Evolutionary conservation across 2,888 invertebrate species (phyloP), one percentile per base, ranked within the genome.

Genomic region (Selenia dentaria): DNA sequence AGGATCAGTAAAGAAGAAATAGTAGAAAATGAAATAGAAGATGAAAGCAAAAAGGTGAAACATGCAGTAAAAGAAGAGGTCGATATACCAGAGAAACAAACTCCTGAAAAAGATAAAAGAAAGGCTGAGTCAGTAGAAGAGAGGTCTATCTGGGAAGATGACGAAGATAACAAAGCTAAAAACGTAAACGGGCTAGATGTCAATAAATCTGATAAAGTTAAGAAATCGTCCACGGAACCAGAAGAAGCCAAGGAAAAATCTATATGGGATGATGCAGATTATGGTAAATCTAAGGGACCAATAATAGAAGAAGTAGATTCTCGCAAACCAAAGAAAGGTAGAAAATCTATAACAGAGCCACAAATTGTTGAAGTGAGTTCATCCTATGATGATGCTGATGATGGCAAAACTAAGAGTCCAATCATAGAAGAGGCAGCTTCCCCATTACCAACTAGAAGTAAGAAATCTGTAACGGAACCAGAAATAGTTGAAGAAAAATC

Each of bases 1-100:
- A 84, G 83, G 62, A 78, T 90, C 63, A 81, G 76, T 63, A 90
- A 82, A 63, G 89, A 92, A 79, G 71, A 83, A 28, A 73, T 85
- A 52, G 65, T 85, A 58, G 91, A 92, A 76, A 87, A 83, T 62
- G 80, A 92, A 53, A 70, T 92, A 37, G 89, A 92, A 56, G 91
- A 80, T 13, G 77, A 80, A 39, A 62, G 51, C 41, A 78, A 74
- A 54, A 65, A 66, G 26, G 70, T 64, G 41, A 65, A 82, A 52
- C 61, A 70, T 34, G 58, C 62, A 20, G 36, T 79, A 2, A 76
- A 81, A 62, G 74, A 81, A 11, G 68, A 76, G 3, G 56, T 72
- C 3, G 57, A 62, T 14, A 46, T 18, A 31, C 42, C 34, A 31
- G 54, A 62, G 9, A 74, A 71, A 45, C 65, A 76, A 39, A 61